Conservation (phyloP, 2,888 invertebrate species). For the Melipona bicolor region DNA sequence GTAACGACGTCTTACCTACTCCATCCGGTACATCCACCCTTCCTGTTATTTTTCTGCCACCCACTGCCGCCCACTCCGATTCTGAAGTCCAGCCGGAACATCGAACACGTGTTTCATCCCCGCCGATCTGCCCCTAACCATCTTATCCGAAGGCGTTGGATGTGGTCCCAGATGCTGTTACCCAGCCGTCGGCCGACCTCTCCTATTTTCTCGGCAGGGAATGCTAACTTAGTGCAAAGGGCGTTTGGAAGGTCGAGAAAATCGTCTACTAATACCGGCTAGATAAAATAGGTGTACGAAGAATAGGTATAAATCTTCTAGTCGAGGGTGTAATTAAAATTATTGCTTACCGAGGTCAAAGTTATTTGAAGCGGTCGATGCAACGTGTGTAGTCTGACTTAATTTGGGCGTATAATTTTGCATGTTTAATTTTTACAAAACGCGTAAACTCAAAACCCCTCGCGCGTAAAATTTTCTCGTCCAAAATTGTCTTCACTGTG, state of each 20-base stretch:
- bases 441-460: no score
- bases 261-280: constrained; percentile 8
- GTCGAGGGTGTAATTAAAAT: background rate
- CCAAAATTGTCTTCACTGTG: no score
- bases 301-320: background rate
- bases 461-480: background rate
- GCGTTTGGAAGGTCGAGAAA: constrained; percentile 25
- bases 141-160: constrained; percentile 72
- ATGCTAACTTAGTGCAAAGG: constrained; percentile 62
- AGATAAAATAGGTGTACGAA: background rate
- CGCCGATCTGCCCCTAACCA: constrained; percentile 79
- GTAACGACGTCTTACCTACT: constrained; percentile 84
- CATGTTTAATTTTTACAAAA: no score
- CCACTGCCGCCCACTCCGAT: constrained; percentile 64
- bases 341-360: background rate
- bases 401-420: no score
- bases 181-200: constrained; percentile 75
- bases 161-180: constrained; percentile 81
- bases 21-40: constrained; percentile 70
- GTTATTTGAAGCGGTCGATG: no score
- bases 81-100: constrained; percentile 69
- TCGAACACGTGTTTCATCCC: constrained; percentile 83
- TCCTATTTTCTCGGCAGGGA: constrained; percentile 68
- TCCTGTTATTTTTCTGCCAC: constrained; percentile 80
- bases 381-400: no score